Conservation (phyloP, 2,113 vertebrate genomes). For the Salvator merianae region DNA sequence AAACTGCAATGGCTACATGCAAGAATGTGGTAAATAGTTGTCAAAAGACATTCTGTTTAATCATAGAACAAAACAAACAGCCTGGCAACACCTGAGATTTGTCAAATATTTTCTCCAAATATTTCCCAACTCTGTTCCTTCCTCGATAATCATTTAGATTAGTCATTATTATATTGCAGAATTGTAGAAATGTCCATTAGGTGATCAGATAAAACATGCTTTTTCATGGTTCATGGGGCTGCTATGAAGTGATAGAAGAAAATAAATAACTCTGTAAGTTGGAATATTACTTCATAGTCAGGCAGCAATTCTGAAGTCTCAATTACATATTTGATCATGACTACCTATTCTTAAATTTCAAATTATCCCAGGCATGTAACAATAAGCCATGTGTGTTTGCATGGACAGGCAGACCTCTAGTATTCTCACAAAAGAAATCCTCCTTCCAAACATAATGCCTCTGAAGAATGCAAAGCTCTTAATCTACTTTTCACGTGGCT, state of each 20-base stretch:
- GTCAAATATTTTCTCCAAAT: too few species aligned
- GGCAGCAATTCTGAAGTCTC: not conserved
- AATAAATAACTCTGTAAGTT: not conserved
- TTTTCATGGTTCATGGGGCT: too few species aligned
- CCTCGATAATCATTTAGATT: too few species aligned
- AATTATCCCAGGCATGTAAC: not conserved
- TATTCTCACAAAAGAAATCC: not conserved
- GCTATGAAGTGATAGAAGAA: not conserved
- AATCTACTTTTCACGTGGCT: conserved; percentile 46
- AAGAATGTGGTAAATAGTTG: too few species aligned
- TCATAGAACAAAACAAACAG: too few species aligned
- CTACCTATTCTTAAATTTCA: conserved; percentile 7
- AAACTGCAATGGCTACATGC: too few species aligned
- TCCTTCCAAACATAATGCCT: conserved; percentile 29
- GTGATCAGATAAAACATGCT: too few species aligned
- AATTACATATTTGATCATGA: not conserved
- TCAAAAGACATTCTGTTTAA: too few species aligned
- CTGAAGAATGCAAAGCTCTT: conserved; percentile 59
- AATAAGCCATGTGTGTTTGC: not conserved
- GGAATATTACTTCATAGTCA: fast-evolving
- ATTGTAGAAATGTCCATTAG: too few species aligned
- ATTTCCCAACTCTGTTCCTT: too few species aligned
- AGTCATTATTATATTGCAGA: too few species aligned
- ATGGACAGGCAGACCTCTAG: fast-evolving
- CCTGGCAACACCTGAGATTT: too few species aligned